Base-by-base conservation (phyloP, 2,797 vertebrate species). In the Xenentodon cancila region DNA sequence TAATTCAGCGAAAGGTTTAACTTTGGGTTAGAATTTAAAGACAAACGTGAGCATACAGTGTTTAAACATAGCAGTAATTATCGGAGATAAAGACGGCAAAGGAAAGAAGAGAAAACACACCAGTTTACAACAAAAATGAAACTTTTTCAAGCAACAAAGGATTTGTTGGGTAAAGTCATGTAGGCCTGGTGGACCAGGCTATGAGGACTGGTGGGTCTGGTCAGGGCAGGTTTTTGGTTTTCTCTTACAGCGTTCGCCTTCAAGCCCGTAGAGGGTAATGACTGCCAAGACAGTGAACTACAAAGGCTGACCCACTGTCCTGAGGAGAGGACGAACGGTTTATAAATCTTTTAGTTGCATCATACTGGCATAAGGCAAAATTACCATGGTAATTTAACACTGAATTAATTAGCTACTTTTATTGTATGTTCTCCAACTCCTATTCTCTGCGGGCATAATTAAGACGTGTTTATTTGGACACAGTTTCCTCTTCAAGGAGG, bases 401-500 rank as follows among this genome's bases (percentile, higher is more conserved):
- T 79, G 84, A 91, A 92, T 93, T 89, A 90, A 93, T 92, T 89
- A 90, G 68, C 68, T 76, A 81, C 79, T 90, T 88, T 87, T 90
- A 91, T 88, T 88, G 86, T 88, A 88, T 84, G 85, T 89, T 89
- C 78, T 87, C 85, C 77, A 85, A 89, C 81, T 86, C 75, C 51
- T 88, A 88, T 89, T 90, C 91, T 90, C 91, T 61, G 59, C 51
- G 86, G 91, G 87, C 78, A 70, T 91, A 90, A 93, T 93, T 93
- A 93, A 86, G 86, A 90, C 70, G 79, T 91, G 88, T 92, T 92
- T 92, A 92, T 92, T 93, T 91, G 84, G 84, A 92, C 89, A 92
- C 87, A 81, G 75, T 87, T 89, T 91, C 71, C 74, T 88, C 86
- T 91, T 91, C 79, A 89, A 93, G 81, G 88, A 88, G 82, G 87